phyloP scores from a whole-genome alignment of 2,113 vertebrate species.

The Mirza zaza region DNA sequence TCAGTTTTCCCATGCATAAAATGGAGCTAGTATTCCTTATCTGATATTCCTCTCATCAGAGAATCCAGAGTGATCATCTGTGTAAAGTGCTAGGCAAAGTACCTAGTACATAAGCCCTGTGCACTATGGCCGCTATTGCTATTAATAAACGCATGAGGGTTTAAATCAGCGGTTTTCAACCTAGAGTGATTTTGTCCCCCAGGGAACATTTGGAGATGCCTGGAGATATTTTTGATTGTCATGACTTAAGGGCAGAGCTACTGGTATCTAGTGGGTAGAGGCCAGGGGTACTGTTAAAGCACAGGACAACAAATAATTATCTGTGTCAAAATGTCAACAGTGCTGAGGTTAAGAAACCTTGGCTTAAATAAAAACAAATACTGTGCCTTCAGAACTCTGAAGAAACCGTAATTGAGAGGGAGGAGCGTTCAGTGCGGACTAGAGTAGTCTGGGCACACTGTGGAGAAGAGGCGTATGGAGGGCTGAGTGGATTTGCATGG shows the following conservation, averaged over 20 bases:
- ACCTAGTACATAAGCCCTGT: not conserved
- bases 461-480: not conserved
- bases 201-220: not conserved
- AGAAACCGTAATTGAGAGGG: not conserved
- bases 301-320: not conserved
- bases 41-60: not conserved
- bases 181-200: not conserved
- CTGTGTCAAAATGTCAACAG: not conserved
- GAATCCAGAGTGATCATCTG: not conserved
- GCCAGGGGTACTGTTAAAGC: not conserved
- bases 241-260: not conserved
- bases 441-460: not conserved
- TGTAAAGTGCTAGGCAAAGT: not conserved
- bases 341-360: not conserved
- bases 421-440: not conserved
- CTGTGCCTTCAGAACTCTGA: not conserved
- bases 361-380: not conserved
- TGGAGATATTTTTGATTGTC: not conserved
- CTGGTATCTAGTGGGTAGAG: not conserved
- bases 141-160: not conserved
- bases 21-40: not conserved
- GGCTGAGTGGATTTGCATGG: too few relatives aligned
- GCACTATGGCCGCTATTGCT: not conserved
- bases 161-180: not conserved
- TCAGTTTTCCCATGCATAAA: not conserved